phyloP scores from a whole-genome alignment of 2,797 vertebrate genomes.

The Furcifer pardalis region DNA sequence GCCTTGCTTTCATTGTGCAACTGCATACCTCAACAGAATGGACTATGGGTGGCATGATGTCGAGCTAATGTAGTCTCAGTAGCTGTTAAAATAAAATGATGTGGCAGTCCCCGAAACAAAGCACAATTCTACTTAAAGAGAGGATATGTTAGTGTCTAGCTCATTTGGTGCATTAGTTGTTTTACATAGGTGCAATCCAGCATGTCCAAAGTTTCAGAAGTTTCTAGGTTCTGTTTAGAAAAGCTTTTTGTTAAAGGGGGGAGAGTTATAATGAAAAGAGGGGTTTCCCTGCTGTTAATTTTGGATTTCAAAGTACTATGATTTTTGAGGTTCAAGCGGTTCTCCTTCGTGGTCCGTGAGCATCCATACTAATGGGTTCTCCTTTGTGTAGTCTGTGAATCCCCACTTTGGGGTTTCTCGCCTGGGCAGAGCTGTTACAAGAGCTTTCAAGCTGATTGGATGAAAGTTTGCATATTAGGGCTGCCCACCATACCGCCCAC shows the following conservation, averaged over 20 bases:
- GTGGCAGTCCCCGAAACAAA: neutral
- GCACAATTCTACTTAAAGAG: neutral
- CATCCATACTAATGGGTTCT: no score
- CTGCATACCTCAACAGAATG: no score
- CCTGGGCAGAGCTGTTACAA: no score
- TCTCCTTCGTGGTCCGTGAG: neutral
- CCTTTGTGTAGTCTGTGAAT: no score
- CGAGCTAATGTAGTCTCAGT: neutral
- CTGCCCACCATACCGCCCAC: no score
- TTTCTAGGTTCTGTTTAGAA: neutral
- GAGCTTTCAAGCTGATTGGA: no score
- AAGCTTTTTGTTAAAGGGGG: neutral
- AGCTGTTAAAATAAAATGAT: neutral
- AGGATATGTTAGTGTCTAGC: neutral
- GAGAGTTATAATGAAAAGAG: neutral
- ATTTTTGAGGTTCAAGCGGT: neutral
- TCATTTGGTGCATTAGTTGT: neutral
- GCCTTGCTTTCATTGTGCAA: no score
- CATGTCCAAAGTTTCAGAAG: constrained; percentile 6
- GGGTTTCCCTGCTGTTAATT: neutral
- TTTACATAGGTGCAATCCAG: neutral
- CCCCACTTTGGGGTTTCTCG: no score
- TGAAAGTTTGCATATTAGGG: no score
- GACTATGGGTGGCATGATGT: neutral
- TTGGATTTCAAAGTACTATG: neutral